Evolutionary conservation across 2,113 vertebrate genomes (phyloP).

Genomic region (Lampris incognitus): DNA sequence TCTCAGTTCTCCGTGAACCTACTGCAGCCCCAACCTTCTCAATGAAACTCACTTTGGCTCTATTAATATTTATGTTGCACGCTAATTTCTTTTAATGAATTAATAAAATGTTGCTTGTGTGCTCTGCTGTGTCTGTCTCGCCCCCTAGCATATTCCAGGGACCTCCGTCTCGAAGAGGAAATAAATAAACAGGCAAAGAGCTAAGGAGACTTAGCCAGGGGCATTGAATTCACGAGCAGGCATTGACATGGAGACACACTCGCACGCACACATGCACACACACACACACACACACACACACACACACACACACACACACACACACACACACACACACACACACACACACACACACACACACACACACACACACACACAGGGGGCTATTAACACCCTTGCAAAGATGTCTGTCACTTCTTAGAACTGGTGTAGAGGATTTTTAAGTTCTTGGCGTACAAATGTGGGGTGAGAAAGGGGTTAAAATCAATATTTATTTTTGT

Average conservation of each 20-base stretch:
- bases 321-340: constrained; percentile 13
- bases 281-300: constrained; percentile 10
- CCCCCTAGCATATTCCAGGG: constrained; percentile 86
- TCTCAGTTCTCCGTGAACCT: constrained; percentile 76
- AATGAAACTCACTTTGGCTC: constrained; percentile 90
- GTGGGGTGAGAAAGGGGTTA: background rate
- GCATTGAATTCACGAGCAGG: constrained; percentile 65
- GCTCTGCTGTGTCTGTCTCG: constrained; percentile 89
- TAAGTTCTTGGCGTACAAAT: constrained; percentile 8
- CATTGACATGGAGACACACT: constrained; percentile 28
- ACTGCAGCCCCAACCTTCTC: constrained; percentile 86
- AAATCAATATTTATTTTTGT: constrained; percentile 11
- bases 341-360: constrained; percentile 3
- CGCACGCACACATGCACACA: constrained; percentile 14
- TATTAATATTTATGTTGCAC: constrained; percentile 91
- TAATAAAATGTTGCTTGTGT: constrained; percentile 88
- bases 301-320: constrained; percentile 19
- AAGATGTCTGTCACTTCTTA: constrained; percentile 6
- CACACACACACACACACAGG: constrained; percentile 8
- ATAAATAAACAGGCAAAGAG: constrained; percentile 79
- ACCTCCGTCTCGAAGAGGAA: constrained; percentile 82
- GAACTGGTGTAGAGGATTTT: constrained; percentile 26
- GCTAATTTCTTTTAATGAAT: constrained; percentile 92
- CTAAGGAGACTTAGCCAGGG: constrained; percentile 82
- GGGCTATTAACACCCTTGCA: constrained; percentile 24